Evolutionary conservation across 2,113 vertebrate species (phyloP).

Genomic region (Grallaria varia): DNA sequence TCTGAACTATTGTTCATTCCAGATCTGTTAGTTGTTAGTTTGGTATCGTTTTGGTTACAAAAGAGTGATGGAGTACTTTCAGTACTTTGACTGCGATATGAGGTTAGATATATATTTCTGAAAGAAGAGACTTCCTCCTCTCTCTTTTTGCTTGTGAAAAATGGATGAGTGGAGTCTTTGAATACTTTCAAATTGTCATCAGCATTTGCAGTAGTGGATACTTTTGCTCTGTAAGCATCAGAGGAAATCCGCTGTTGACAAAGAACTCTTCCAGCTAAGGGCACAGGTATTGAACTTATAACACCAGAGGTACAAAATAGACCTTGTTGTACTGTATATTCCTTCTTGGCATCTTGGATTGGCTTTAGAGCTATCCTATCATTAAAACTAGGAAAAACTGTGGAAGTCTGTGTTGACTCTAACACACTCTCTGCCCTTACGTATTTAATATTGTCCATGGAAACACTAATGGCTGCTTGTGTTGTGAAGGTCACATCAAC

Average conservation of each 20-base stretch:
- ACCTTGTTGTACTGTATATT: constrained; percentile 87
- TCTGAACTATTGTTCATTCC: constrained; percentile 41
- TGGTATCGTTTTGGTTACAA: not conserved
- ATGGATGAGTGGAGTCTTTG: constrained; percentile 17
- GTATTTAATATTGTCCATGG: constrained; percentile 85
- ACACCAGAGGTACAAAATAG: constrained; percentile 91
- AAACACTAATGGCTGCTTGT: constrained; percentile 93
- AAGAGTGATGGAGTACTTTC: constrained; percentile 21
- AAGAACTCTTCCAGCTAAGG: constrained; percentile 87
- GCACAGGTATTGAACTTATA: constrained; percentile 90
- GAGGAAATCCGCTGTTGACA: constrained; percentile 74
- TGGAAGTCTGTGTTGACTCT: constrained; percentile 74
- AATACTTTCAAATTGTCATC: constrained; percentile 49
- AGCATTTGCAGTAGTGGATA: constrained; percentile 34
- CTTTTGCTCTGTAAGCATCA: constrained; percentile 59
- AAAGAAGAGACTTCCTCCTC: constrained; percentile 69
- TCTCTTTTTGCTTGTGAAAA: constrained; percentile 35
- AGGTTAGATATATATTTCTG: constrained; percentile 69
- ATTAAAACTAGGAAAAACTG: constrained; percentile 68
- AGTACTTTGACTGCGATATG: constrained; percentile 19
- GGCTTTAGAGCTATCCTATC: constrained; percentile 46
- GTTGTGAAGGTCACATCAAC: constrained; percentile 88
- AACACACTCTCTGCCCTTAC: constrained; percentile 79
- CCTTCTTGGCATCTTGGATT: constrained; percentile 68
- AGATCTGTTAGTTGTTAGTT: not conserved